Evolutionary conservation across 1,140 invertebrate species (phyloP).

Genomic region (Bombus terrestris): DNA sequence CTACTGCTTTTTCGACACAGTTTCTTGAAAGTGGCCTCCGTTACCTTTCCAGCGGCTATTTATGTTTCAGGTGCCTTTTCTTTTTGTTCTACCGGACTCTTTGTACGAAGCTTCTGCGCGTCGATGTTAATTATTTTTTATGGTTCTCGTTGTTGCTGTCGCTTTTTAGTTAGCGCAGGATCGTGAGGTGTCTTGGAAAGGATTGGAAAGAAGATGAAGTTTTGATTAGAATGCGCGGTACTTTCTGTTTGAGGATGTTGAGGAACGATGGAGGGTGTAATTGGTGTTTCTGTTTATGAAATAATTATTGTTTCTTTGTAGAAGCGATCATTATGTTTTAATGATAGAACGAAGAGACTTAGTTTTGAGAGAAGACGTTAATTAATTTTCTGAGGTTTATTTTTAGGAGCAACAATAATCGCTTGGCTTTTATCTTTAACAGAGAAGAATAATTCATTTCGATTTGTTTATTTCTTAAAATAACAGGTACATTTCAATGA

Average conservation of each 20-base stretch:
- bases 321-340: too few relatives aligned
- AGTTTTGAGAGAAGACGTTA: too few relatives aligned
- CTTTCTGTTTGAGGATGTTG: too few relatives aligned
- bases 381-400: too few relatives aligned
- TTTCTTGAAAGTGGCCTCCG: slow-evolving; percentile 39
- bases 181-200: background rate
- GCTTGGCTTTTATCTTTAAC: background rate
- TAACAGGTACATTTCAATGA: too few relatives aligned
- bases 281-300: background rate
- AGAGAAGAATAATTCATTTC: background rate
- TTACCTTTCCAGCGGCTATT: slow-evolving; percentile 20
- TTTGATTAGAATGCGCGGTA: too few relatives aligned
- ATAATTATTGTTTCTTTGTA: too few relatives aligned
- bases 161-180: background rate
- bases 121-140: background rate
- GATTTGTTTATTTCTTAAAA: background rate
- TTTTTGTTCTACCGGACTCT: background rate
- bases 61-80: background rate
- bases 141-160: background rate
- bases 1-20: slow-evolving; percentile 1
- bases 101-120: background rate
- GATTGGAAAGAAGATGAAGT: background rate
- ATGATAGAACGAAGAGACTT: too few relatives aligned
- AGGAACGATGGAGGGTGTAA: background rate
- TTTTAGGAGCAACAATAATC: too few relatives aligned